Percentiles rank a stretch among this genome's conserved stretches.
phyloP scores from a whole-genome alignment of 92 coral and sea anemone genomes.

The Phenganax stokvisi region DNA sequence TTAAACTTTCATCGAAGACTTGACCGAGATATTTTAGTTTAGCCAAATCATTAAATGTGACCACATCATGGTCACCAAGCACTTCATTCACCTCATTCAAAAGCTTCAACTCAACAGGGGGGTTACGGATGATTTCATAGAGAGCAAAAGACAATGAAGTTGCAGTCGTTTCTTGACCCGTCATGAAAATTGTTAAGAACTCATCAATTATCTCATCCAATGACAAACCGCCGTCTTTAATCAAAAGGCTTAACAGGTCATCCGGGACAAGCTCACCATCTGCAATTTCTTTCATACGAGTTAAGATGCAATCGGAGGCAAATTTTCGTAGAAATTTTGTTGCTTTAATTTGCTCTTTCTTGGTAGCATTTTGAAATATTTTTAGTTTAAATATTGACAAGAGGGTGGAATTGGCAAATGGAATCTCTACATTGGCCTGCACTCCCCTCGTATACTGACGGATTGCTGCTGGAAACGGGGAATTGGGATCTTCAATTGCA shows the following conservation, averaged over 20 bases:
- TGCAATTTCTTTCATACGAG: background rate
- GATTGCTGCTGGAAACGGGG: background rate
- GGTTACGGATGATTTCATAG: background rate
- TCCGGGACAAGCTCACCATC: background rate
- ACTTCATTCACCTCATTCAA: slow-evolving; percentile 4
- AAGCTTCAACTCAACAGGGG: background rate
- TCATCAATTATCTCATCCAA: slow-evolving; percentile 2
- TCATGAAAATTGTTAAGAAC: background rate
- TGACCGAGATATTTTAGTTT: slow-evolving; percentile 1
- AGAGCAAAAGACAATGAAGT: background rate
- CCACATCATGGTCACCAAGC: background rate
- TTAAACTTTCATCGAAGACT: background rate
- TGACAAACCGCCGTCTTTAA: background rate
- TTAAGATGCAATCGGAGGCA: background rate
- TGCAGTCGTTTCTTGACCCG: slow-evolving; percentile 3
- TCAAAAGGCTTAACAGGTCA: background rate
- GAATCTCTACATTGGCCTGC: background rate
- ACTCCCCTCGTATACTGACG: background rate
- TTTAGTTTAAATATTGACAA: background rate
- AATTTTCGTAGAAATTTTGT: background rate
- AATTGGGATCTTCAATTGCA: background rate
- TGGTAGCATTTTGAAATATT: background rate
- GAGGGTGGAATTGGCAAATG: background rate
- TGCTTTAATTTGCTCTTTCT: background rate
- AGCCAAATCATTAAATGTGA: background rate